phyloP scores from a whole-genome alignment of 2,888 invertebrate species.

The Dorcus hopei region DNA sequence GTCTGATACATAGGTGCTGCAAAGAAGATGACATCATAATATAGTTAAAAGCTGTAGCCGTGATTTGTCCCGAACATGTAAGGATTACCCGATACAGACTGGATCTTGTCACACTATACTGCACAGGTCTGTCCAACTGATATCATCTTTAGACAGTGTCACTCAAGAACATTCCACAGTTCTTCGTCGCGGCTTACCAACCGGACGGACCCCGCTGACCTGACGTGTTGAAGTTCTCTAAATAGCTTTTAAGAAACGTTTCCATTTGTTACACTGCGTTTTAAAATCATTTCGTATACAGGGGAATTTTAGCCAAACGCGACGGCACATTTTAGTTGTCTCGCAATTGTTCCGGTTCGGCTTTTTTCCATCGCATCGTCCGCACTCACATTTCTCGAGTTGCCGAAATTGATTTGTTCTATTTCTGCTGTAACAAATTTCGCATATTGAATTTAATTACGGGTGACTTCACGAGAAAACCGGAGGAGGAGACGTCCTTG shows the following conservation, averaged over 20 bases:
- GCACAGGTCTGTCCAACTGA: conserved; percentile 31
- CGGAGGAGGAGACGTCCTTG: too few relatives aligned
- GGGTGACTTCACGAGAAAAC: too few relatives aligned
- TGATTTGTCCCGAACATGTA: conserved; percentile 33
- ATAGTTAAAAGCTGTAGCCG: conserved; percentile 12
- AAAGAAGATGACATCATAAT: not conserved
- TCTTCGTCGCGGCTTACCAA: not conserved
- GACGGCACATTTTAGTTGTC: too few relatives aligned
- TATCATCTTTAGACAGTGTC: conserved; percentile 33
- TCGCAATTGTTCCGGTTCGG: too few relatives aligned
- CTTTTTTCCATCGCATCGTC: too few relatives aligned
- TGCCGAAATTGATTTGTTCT: too few relatives aligned
- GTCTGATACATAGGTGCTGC: not conserved
- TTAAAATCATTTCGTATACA: not conserved
- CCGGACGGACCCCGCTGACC: not conserved
- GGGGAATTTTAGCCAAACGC: too few relatives aligned
- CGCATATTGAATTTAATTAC: too few relatives aligned
- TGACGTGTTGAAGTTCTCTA: conserved; percentile 1
- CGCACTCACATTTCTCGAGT: too few relatives aligned
- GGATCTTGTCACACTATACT: conserved; percentile 32
- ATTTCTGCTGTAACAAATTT: too few relatives aligned
- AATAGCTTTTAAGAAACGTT: conserved; percentile 8
- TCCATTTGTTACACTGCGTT: conserved; percentile 1
- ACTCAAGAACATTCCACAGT: conserved; percentile 21
- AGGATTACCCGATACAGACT: conserved; percentile 32